Evolutionary conservation across 1,140 invertebrate genomes (phyloP).

Genomic region (Elymnias hypermnestra): DNA sequence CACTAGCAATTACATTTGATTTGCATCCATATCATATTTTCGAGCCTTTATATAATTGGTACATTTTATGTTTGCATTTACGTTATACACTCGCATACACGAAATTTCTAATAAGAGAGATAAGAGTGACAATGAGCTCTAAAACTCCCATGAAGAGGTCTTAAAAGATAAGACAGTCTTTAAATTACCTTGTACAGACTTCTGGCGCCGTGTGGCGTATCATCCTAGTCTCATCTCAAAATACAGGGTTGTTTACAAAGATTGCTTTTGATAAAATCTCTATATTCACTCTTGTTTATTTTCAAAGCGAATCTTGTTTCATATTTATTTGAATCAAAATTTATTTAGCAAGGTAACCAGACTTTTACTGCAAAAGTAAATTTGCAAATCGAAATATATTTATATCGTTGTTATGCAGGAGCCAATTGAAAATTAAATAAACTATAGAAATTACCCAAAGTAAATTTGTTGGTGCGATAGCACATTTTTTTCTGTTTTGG

Average conservation of each 20-base stretch:
- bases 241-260: conserved; percentile 15
- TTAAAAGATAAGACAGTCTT: conserved; percentile 14
- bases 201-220: conserved; percentile 9
- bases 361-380: neutral
- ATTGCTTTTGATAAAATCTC: conserved; percentile 11
- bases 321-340: neutral
- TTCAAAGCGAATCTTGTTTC: neutral
- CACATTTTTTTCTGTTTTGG: too few relatives aligned
- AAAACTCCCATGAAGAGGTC: conserved; percentile 9
- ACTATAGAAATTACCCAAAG: too few relatives aligned
- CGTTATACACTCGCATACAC: neutral
- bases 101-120: conserved; percentile 1
- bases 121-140: conserved; percentile 1
- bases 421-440: too few relatives aligned
- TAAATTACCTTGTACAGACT: conserved; percentile 17
- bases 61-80: neutral
- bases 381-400: too few relatives aligned
- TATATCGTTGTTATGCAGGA: too few relatives aligned
- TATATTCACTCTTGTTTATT: conserved; percentile 9
- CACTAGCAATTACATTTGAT: too few relatives aligned
- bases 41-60: neutral
- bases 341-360: neutral
- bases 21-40: neutral
- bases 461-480: too few relatives aligned
- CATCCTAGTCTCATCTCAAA: conserved; percentile 7